phyloP scores from a whole-genome alignment of 2,888 invertebrate species.

The Aromia moschata region DNA sequence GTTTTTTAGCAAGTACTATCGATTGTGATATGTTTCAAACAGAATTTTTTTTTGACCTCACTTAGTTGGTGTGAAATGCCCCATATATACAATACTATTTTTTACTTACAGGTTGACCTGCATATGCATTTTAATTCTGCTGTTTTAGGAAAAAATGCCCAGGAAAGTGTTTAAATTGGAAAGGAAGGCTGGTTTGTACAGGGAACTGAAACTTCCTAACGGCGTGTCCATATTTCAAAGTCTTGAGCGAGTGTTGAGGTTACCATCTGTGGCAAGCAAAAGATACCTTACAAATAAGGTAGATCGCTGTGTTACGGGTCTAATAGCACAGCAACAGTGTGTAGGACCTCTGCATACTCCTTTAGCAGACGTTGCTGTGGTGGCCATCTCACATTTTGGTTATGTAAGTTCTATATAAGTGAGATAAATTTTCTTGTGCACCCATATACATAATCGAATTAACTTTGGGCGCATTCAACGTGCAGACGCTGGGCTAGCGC shows the following conservation, averaged over 20 bases:
- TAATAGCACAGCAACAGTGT: slow-evolving; percentile 97
- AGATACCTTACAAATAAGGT: slow-evolving; percentile 91
- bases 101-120: no score
- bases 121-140: no score
- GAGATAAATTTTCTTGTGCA: no score
- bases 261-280: slow-evolving; percentile 94
- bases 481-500: no score
- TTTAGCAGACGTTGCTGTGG: slow-evolving; percentile 91
- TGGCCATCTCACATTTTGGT: slow-evolving; percentile 86
- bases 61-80: no score
- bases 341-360: slow-evolving; percentile 97
- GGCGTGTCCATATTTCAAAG: slow-evolving; percentile 71
- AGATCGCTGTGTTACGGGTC: slow-evolving; percentile 92
- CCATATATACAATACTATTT: no score
- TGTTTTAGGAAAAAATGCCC: slow-evolving; percentile 86
- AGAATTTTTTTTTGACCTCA: no score
- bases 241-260: slow-evolving; percentile 80
- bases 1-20: no score
- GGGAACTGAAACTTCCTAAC: slow-evolving; percentile 58
- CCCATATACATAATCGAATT: no score
- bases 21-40: no score
- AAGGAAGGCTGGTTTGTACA: slow-evolving; percentile 50
- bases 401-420: slow-evolving; percentile 62
- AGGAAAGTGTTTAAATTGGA: slow-evolving; percentile 70
- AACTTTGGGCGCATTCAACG: no score